A percentile compares a stretch with the other conserved stretches of the same genome.
Conservation (phyloP, 2,888 invertebrate genomes). For the Synanthedon formicaeformis region DNA sequence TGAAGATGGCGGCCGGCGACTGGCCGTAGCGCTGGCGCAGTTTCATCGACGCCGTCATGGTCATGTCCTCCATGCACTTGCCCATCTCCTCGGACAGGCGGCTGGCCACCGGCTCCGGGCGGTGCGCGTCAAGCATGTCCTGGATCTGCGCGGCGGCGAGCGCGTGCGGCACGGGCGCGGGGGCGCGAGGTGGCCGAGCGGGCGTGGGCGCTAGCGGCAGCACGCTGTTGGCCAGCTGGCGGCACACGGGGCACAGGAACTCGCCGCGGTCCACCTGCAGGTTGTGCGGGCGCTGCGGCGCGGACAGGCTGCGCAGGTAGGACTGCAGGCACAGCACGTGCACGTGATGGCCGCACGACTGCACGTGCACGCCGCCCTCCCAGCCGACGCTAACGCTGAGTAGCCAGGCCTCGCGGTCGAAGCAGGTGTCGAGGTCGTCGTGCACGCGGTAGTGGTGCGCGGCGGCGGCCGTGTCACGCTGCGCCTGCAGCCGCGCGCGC, state of each 20-base stretch:
- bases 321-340: slow-evolving; percentile 94
- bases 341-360: slow-evolving; percentile 96
- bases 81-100: slow-evolving; percentile 89
- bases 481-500: slow-evolving; percentile 56
- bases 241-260: slow-evolving; percentile 94
- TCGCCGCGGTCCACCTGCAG: slow-evolving; percentile 80
- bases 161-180: slow-evolving; percentile 71
- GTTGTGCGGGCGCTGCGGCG: slow-evolving; percentile 81
- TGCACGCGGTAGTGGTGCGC: slow-evolving; percentile 82
- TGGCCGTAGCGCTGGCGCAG: slow-evolving; percentile 76
- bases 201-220: slow-evolving; percentile 83
- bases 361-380: slow-evolving; percentile 93
- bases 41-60: slow-evolving; percentile 85
- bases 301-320: slow-evolving; percentile 87
- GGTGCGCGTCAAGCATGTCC: slow-evolving; percentile 76
- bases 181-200: slow-evolving; percentile 74
- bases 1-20: slow-evolving; percentile 74
- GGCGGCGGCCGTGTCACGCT: slow-evolving; percentile 74
- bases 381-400: slow-evolving; percentile 81
- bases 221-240: slow-evolving; percentile 90
- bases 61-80: slow-evolving; percentile 95
- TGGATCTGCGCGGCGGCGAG: slow-evolving; percentile 35
- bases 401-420: slow-evolving; percentile 84
- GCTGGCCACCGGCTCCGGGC: slow-evolving; percentile 76
- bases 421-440: slow-evolving; percentile 81